These are phyloP conservation scores for Acronicta alni DNA, from an alignment of 2,888 invertebrate species.

Conservation along the genomic window DNA sequence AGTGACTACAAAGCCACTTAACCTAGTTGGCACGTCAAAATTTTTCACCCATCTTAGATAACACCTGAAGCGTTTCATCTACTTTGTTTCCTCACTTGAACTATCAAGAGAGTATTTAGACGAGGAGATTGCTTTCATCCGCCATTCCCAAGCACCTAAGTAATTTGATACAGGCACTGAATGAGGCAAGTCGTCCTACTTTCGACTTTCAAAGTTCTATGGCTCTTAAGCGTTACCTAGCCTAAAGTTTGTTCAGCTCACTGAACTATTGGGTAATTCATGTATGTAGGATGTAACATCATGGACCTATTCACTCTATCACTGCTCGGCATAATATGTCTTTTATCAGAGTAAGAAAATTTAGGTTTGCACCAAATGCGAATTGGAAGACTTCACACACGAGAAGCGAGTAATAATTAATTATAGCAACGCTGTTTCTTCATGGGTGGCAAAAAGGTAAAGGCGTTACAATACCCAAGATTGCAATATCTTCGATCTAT, in stretches of 20 bases:
- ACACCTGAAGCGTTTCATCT: constrained; percentile 14
- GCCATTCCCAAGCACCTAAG: constrained; percentile 42
- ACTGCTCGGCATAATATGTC: too few relatives aligned
- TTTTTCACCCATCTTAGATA: constrained; percentile 1
- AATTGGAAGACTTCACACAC: too few relatives aligned
- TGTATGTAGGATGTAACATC: not conserved
- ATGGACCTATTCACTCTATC: too few relatives aligned
- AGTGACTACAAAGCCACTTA: not conserved
- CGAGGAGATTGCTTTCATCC: constrained; percentile 49
- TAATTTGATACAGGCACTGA: constrained; percentile 60
- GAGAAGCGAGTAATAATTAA: too few relatives aligned
- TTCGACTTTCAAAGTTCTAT: constrained; percentile 54
- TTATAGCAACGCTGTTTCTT: too few relatives aligned
- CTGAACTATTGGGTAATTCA: constrained; percentile 28
- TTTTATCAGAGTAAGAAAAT: too few relatives aligned
- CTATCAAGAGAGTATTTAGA: constrained; percentile 40
- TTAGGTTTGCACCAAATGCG: too few relatives aligned
- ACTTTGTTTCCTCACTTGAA: constrained; percentile 29
- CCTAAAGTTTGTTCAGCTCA: constrained; percentile 7
- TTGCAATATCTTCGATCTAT: too few relatives aligned
- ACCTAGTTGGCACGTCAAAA: constrained; percentile 1
- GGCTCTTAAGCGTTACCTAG: constrained; percentile 4
- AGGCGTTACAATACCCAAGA: too few relatives aligned
- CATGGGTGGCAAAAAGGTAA: too few relatives aligned
- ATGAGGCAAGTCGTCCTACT: constrained; percentile 52